Evolutionary conservation across 2,888 invertebrate genomes (phyloP), one percentile per base, ranked within the genome.

Genomic region (Calameuta filiformis): DNA sequence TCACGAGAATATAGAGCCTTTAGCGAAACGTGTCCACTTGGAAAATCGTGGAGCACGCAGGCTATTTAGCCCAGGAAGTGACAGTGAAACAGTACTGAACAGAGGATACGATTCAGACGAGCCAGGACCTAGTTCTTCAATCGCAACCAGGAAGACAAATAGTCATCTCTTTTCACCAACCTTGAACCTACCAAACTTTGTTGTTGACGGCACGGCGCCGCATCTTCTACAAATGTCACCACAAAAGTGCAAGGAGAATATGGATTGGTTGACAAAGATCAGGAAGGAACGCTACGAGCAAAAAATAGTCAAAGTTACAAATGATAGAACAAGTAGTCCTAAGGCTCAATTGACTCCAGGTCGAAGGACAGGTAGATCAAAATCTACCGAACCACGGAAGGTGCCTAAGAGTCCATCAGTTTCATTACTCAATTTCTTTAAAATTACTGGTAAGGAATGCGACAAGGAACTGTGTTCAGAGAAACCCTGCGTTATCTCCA

Each of bases 141-240:
- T 15, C 23, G 35, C 73, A 79, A 31, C n/a, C 75, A 79, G 89
- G n/a, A 76, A 76, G 73, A 35, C 79, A 31, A 77, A 75, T 33
- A 76, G 81, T 79, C 78, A 80, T 76, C 80, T 84, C 3, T 92
- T 92, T 75, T 94, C 95, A 1, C 95, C 96, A 0, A 95, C 95
- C 0, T 93, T 93, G 30, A 94, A 96, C 89, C 90, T 97, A 80
- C 97, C 97, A 0, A 95, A 97, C 92, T 97, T 93, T 85, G 96
- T 96, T 0, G 83, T 95, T 23, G 94, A 95, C 84, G 97, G 97
- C 0, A 95, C 94, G 68, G 96, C 96, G 0, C 97, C 97, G 0
- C 96, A 96, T 89, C 89, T 96, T 76, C 92, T 94, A 69, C 92
- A 94, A 75, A 94, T 94, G 93, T 96, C 96, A 0, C 96, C 96